Evolutionary conservation across 1,140 invertebrate species (phyloP).

Genomic region (Macrosteles quadrilineatus): DNA sequence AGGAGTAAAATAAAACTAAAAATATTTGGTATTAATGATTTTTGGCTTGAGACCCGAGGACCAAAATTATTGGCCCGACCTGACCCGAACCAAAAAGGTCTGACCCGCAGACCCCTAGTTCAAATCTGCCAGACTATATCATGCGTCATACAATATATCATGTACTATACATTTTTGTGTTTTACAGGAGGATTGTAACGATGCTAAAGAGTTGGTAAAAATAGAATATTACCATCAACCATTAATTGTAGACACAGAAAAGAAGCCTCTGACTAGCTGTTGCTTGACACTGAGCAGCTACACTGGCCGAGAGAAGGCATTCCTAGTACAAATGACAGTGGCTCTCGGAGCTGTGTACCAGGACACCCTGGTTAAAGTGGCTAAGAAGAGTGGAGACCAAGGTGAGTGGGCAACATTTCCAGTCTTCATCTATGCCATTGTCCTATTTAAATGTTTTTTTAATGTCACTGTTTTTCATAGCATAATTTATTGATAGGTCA

Average conservation of each 20-base stretch:
- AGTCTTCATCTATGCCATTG: no score
- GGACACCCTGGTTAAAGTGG: slow-evolving; percentile 58
- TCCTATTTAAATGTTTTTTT: no score
- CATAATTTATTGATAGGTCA: no score
- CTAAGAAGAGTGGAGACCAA: slow-evolving; percentile 49
- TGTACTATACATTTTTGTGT: slow-evolving; percentile 33
- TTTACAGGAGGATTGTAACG: slow-evolving; percentile 59
- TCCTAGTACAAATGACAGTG: slow-evolving; percentile 66
- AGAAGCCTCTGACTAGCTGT: slow-evolving; percentile 64
- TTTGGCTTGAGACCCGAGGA: no score
- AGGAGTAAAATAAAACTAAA: no score
- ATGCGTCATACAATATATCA: background rate
- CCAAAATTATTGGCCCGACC: no score
- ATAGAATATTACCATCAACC: slow-evolving; percentile 66
- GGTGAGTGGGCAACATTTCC: no score
- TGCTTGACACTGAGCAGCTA: slow-evolving; percentile 77
- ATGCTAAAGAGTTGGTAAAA: slow-evolving; percentile 57
- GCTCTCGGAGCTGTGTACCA: slow-evolving; percentile 68
- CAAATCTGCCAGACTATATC: no score
- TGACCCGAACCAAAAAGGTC: no score
- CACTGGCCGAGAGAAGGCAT: slow-evolving; percentile 66
- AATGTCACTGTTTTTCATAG: no score
- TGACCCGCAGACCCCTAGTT: no score
- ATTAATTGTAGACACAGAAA: slow-evolving; percentile 51
- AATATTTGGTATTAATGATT: no score